Conservation (phyloP, 2,113 vertebrate species). For the Muntiacus muntjak region DNA sequence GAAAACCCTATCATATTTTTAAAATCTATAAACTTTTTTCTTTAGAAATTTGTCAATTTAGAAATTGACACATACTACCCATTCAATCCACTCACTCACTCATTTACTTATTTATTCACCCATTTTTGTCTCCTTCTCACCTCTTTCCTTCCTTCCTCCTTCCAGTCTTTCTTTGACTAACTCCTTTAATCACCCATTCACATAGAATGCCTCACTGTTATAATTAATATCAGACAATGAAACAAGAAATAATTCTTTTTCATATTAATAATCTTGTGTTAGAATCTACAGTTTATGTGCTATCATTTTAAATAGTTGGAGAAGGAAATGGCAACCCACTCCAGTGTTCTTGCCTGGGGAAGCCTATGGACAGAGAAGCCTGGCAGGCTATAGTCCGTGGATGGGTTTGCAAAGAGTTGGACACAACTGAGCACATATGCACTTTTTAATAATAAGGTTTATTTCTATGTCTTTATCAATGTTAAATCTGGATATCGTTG, state of each 20-base stretch:
- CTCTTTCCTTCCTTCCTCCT: neutral
- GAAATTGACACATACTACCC: neutral
- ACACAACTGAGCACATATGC: accelerated
- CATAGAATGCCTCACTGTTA: neutral
- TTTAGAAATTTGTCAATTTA: neutral
- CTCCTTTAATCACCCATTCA: neutral
- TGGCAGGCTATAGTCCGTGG: neutral
- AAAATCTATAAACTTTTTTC: neutral
- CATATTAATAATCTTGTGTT: neutral
- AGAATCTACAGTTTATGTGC: neutral
- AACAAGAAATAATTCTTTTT: neutral
- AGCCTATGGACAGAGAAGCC: neutral
- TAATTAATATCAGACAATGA: neutral
- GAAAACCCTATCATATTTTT: neutral
- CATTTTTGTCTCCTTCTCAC: neutral
- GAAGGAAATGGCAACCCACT: neutral
- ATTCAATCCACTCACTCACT: neutral
- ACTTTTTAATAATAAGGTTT: neutral
- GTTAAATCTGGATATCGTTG: neutral
- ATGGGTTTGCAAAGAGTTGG: neutral
- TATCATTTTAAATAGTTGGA: neutral
- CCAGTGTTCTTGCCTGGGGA: neutral
- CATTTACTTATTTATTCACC: neutral
- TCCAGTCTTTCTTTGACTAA: neutral
- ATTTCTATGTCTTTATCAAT: neutral